Percentiles rank a stretch among this genome's conserved stretches.
phyloP scores from a whole-genome alignment of 2,888 invertebrate genomes.

The Polymixis flavicincta region DNA sequence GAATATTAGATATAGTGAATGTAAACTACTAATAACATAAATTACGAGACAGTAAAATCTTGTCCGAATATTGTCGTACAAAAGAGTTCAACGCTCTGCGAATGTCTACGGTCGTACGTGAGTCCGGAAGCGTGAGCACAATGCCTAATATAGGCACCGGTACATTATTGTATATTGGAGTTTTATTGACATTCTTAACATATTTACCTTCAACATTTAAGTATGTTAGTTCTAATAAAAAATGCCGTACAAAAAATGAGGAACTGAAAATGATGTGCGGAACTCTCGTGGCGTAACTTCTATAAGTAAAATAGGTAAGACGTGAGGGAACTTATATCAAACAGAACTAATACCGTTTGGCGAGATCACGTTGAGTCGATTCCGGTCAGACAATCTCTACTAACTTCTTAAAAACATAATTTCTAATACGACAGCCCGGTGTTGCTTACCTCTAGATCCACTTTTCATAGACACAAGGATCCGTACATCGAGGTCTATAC shows the following conservation, averaged over 20 bases:
- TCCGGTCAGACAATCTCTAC: neutral
- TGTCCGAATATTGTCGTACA: slow-evolving; percentile 69
- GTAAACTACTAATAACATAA: slow-evolving; percentile 40
- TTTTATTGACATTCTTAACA: slow-evolving; percentile 32
- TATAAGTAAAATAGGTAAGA: neutral
- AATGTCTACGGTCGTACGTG: slow-evolving; percentile 63
- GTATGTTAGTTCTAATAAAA: slow-evolving; percentile 1
- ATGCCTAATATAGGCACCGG: slow-evolving; percentile 50
- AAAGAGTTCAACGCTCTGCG: slow-evolving; percentile 85
- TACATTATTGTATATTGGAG: slow-evolving; percentile 10
- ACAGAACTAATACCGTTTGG: neutral
- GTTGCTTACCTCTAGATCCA: slow-evolving; percentile 8
- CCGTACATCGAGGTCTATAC: neutral
- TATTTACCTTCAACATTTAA: slow-evolving; percentile 23
- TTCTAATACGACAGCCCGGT: neutral
- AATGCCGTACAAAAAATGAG: neutral
- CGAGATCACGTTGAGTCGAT: slow-evolving; percentile 9
- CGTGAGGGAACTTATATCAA: neutral
- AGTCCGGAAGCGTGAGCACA: slow-evolving; percentile 66
- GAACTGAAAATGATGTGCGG: neutral
- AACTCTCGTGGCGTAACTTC: neutral
- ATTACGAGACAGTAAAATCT: slow-evolving; percentile 44
- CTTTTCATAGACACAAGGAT: slow-evolving; percentile 8
- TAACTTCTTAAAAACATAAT: slow-evolving; percentile 6
- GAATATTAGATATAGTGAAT: slow-evolving; percentile 2